Evolutionary conservation across 1,140 invertebrate genomes (phyloP).

Genomic region (Platyscapa corneri): DNA sequence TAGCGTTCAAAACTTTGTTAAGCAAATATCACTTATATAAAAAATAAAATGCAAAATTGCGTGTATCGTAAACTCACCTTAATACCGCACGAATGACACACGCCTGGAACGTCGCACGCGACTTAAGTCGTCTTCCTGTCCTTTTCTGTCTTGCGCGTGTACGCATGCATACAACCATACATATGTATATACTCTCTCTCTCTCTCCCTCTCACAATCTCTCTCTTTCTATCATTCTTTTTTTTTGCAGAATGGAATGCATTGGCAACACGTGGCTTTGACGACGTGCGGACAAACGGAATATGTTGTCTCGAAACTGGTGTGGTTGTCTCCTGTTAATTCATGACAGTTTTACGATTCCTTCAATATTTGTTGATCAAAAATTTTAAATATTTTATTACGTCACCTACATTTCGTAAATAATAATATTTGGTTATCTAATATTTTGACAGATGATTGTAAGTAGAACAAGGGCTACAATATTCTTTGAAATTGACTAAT

Average conservation of each 20-base stretch:
- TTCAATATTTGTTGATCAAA: neutral
- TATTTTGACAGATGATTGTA: neutral
- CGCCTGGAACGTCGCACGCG: constrained; percentile 39
- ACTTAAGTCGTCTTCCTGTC: neutral
- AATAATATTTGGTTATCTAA: neutral
- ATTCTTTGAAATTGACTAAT: neutral
- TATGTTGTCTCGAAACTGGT: neutral
- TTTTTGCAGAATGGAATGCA: constrained; percentile 26
- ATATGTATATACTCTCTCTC: neutral
- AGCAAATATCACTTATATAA: constrained; percentile 43
- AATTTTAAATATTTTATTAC: neutral
- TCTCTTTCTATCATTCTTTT: too few relatives aligned
- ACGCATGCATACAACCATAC: too few relatives aligned
- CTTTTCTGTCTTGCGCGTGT: neutral
- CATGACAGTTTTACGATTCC: neutral
- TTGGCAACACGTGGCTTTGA: constrained; percentile 29
- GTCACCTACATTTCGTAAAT: neutral
- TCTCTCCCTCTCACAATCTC: neutral
- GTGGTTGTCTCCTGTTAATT: neutral
- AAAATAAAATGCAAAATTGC: constrained; percentile 13
- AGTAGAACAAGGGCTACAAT: neutral
- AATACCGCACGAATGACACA: constrained; percentile 31
- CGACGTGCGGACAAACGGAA: constrained; percentile 5
- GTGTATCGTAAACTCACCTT: constrained; percentile 44
- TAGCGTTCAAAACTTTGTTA: neutral